A percentile compares a stretch with the other conserved stretches of the same genome.
Evolutionary conservation across 2,888 invertebrate species (phyloP).

Genomic region (Podabrus alpinus): DNA sequence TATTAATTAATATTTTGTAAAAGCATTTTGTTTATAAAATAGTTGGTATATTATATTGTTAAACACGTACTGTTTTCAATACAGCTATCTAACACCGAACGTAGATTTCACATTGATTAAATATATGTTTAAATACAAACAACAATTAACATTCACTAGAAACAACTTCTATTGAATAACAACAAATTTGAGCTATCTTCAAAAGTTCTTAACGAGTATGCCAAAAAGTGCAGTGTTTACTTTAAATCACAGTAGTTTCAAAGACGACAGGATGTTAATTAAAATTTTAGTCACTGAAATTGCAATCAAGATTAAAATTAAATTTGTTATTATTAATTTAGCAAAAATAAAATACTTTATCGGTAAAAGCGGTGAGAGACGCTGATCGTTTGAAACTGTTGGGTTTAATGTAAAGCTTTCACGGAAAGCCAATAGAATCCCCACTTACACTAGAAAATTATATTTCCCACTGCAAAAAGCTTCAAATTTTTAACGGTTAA

Average conservation of each 20-base stretch:
- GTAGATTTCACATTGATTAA: neutral
- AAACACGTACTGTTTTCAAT: neutral
- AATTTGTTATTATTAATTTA: slow-evolving; percentile 29
- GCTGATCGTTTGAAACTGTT: slow-evolving; percentile 33
- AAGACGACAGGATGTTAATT: slow-evolving; percentile 13
- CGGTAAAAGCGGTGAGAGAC: slow-evolving; percentile 28
- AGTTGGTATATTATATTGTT: neutral
- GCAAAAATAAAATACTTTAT: slow-evolving; percentile 29
- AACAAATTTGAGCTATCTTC: slow-evolving; percentile 6
- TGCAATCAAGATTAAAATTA: slow-evolving; percentile 24
- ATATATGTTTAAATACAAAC: neutral
- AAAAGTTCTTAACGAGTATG: neutral
- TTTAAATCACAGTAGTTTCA: slow-evolving; percentile 25
- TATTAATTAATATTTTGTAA: slow-evolving; percentile 8
- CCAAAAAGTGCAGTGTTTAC: slow-evolving; percentile 9
- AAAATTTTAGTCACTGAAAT: slow-evolving; percentile 26
- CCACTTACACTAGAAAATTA: slow-evolving; percentile 44
- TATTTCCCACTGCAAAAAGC: slow-evolving; percentile 22
- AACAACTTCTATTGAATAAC: slow-evolving; percentile 7
- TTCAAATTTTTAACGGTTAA: slow-evolving; percentile 24
- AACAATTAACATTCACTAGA: slow-evolving; percentile 17
- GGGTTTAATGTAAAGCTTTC: slow-evolving; percentile 42
- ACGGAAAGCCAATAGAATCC: slow-evolving; percentile 52
- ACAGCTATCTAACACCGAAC: slow-evolving; percentile 14
- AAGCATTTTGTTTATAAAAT: slow-evolving; percentile 15